phyloP scores from a whole-genome alignment of 2,113 vertebrate genomes.

The Stegostoma tigrinum region DNA sequence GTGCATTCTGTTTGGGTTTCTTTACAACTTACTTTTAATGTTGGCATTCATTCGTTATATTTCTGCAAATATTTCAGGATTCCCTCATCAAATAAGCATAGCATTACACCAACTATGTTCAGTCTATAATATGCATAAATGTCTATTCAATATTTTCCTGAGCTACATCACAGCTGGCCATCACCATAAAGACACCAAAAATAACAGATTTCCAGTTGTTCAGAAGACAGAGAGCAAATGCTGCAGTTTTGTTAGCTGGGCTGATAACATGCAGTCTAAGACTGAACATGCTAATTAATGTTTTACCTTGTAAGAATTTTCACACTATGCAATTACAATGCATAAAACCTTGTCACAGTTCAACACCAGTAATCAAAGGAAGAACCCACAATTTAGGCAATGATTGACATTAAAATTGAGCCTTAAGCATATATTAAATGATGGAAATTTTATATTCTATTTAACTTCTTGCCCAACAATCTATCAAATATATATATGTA shows the following conservation, averaged over 20 bases:
- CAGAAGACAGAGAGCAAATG: not conserved
- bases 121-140: not conserved
- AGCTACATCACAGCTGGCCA: not conserved
- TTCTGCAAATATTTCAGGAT: not conserved
- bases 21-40: not conserved
- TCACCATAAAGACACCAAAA: not conserved
- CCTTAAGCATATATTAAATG: not conserved
- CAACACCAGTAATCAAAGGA: not conserved
- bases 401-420: not conserved
- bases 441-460: not conserved
- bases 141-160: not conserved
- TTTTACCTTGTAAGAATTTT: conserved; percentile 1
- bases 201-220: not conserved
- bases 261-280: not conserved
- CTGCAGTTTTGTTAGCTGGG: not conserved
- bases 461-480: not conserved
- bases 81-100: not conserved
- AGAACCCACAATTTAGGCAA: not conserved
- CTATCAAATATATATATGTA: not conserved
- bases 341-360: not conserved
- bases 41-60: not conserved
- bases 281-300: not conserved
- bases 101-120: not conserved
- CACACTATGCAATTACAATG: not conserved
- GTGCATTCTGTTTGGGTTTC: not conserved